phyloP scores from a whole-genome alignment of 1,140 invertebrate genomes.

The Drosophila nigrodunni region DNA sequence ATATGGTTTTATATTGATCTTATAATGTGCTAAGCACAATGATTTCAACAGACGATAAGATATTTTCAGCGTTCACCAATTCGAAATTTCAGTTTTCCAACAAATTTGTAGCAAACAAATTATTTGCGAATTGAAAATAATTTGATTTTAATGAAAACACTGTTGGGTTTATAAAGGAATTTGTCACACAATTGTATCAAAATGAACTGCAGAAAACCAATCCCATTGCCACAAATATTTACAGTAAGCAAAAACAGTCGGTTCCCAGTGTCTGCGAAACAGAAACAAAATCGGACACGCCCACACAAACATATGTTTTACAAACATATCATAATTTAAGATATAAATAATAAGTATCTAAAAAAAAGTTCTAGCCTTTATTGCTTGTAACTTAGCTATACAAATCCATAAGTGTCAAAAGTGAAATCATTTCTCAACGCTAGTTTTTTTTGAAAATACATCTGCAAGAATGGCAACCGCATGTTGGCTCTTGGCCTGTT shows the following conservation, averaged over 20 bases:
- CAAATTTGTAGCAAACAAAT: conserved; percentile 19
- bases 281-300: too few species aligned
- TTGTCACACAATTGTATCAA: conserved; percentile 26
- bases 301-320: too few species aligned
- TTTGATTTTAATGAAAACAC: conserved; percentile 22
- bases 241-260: conserved; percentile 5
- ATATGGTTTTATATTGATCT: not conserved
- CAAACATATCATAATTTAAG: too few species aligned
- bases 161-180: conserved; percentile 7
- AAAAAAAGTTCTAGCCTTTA: too few species aligned
- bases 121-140: conserved; percentile 1
- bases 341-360: too few species aligned
- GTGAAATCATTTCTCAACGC: conserved; percentile 32
- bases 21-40: too few species aligned
- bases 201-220: conserved; percentile 23
- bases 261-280: conserved; percentile 3
- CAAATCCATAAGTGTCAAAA: not conserved
- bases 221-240: conserved; percentile 41
- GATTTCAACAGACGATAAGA: too few species aligned
- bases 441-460: conserved; percentile 6
- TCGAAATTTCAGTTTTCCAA: not conserved
- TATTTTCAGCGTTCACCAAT: not conserved
- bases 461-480: not conserved
- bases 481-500: conserved; percentile 13
- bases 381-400: too few species aligned